Conservation (phyloP, 2,888 invertebrate genomes). For the Zeuzera pyrina region DNA sequence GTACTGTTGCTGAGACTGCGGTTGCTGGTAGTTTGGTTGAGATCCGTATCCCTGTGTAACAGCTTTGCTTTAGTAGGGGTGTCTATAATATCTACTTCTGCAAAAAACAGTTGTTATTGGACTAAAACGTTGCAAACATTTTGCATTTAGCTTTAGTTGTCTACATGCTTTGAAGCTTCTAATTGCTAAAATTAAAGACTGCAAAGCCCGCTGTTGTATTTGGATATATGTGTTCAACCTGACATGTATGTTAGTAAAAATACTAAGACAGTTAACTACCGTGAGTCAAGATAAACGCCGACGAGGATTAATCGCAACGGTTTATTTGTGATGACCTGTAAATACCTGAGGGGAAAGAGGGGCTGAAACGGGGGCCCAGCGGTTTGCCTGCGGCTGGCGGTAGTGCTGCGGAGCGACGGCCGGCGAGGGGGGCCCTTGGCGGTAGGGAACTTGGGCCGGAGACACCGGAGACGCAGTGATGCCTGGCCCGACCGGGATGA, state of each 20-base stretch:
- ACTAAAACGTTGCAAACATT: too few relatives aligned
- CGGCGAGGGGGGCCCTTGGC: conserved; percentile 47
- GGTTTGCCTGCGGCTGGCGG: conserved; percentile 37
- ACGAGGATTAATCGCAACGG: background rate
- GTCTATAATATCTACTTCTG: too few relatives aligned
- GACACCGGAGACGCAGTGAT: conserved; percentile 33
- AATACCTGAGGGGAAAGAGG: conserved; percentile 66
- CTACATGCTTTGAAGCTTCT: too few relatives aligned
- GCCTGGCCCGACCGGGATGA: conserved; percentile 59
- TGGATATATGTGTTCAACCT: too few relatives aligned
- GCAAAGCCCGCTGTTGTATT: too few relatives aligned
- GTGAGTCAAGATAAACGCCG: background rate
- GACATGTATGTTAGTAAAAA: too few relatives aligned
- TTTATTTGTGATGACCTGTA: too few relatives aligned
- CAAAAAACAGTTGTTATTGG: too few relatives aligned
- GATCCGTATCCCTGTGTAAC: conserved; percentile 9
- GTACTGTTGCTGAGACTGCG: conserved; percentile 23
- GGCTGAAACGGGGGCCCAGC: conserved; percentile 66
- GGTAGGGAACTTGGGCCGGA: conserved; percentile 31
- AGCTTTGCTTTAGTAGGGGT: too few relatives aligned
- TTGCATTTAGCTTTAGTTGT: too few relatives aligned
- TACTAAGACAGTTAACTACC: too few relatives aligned
- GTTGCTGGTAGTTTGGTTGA: conserved; percentile 27
- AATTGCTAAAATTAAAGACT: too few relatives aligned
- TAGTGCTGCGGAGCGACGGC: conserved; percentile 1